phyloP scores from a whole-genome alignment of 2,113 vertebrate species.

The Ammodramus savannarum region DNA sequence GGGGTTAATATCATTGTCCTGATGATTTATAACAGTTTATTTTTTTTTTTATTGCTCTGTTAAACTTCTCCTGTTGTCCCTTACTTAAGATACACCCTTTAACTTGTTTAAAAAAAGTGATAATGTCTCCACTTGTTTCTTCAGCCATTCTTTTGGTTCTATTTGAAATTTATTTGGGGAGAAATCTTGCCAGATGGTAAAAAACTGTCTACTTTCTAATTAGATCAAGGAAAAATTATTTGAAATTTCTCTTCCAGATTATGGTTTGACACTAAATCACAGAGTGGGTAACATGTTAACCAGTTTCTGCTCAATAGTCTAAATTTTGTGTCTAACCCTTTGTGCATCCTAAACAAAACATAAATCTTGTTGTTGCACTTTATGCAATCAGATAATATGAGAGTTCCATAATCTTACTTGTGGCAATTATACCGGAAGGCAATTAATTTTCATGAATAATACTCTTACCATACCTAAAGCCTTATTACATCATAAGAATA shows the following conservation, averaged over 20 bases:
- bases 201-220: neutral
- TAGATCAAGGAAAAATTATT: neutral
- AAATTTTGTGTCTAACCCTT: neutral
- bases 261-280: neutral
- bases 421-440: neutral
- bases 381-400: neutral
- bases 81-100: neutral
- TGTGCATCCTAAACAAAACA: neutral
- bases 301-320: neutral
- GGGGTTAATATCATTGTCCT: neutral
- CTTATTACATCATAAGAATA: neutral
- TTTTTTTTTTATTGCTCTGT: neutral
- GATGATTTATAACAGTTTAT: neutral
- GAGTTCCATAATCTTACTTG: neutral
- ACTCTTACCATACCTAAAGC: neutral
- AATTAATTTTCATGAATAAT: neutral
- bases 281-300: rapidly evolving
- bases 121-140: neutral
- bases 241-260: neutral
- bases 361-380: neutral
- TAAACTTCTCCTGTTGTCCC: neutral
- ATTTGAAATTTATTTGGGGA: neutral
- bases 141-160: neutral
- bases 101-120: neutral
- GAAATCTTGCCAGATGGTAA: neutral